Conservation (phyloP, 2,113 vertebrate species). For the Anthoscopus minutus region DNA sequence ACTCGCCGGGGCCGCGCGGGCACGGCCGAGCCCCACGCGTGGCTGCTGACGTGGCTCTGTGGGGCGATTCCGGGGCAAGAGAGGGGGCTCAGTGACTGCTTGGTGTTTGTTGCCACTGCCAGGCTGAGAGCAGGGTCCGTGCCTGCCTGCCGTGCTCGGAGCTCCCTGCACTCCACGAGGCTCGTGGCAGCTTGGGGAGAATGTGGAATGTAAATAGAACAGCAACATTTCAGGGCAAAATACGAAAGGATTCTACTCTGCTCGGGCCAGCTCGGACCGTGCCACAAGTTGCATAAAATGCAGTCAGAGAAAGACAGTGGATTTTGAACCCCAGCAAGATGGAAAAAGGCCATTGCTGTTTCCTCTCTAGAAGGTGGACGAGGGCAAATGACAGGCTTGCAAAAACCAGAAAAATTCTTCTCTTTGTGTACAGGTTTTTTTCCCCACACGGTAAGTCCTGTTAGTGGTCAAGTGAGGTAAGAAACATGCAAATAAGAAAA, state of each 20-base stretch:
- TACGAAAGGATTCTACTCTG: neutral
- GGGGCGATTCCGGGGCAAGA: fast-evolving
- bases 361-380: neutral
- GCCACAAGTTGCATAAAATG: neutral
- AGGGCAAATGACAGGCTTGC: neutral
- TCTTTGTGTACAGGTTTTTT: neutral
- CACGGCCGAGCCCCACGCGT: fast-evolving
- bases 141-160: neutral
- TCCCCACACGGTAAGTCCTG: neutral
- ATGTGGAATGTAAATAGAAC: fast-evolving
- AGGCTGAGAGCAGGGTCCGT: fast-evolving
- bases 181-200: neutral
- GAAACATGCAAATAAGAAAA: neutral
- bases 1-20: neutral
- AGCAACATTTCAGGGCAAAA: fast-evolving
- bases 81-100: fast-evolving
- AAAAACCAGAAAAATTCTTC: neutral
- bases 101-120: fast-evolving
- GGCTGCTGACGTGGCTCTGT: fast-evolving
- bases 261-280: neutral
- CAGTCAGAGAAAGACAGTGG: neutral
- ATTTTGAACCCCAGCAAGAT: neutral
- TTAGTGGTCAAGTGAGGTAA: neutral
- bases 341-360: neutral
- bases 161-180: neutral